Conservation (phyloP, 2,113 vertebrate species). For the Dipodomys spectabilis region DNA sequence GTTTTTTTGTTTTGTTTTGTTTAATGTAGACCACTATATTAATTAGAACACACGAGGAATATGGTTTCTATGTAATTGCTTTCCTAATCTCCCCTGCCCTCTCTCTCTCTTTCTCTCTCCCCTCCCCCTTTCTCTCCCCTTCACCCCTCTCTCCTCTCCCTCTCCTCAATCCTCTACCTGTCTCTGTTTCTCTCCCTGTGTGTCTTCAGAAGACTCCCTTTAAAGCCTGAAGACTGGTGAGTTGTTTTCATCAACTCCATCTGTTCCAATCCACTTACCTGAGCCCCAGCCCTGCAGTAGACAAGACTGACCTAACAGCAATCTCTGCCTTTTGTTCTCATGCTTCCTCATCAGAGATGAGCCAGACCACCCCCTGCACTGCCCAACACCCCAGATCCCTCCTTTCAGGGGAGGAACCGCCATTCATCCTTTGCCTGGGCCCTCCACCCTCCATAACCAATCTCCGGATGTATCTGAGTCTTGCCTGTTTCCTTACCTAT, state of each 20-base stretch:
- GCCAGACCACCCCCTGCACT: background rate
- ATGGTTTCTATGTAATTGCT: constrained; percentile 39
- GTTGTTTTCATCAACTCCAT: background rate
- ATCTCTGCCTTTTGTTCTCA: too few species aligned
- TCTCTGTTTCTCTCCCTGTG: too few species aligned
- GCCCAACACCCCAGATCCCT: background rate
- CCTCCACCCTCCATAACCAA: background rate
- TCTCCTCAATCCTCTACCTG: too few species aligned
- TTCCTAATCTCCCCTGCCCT: background rate
- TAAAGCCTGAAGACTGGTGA: background rate
- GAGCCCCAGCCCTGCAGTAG: background rate
- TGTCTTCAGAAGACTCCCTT: background rate
- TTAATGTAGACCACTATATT: constrained; percentile 53
- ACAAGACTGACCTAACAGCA: background rate
- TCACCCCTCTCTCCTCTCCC: too few species aligned
- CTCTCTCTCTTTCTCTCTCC: too few species aligned
- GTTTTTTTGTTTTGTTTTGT: background rate
- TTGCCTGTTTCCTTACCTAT: background rate
- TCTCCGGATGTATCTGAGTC: background rate
- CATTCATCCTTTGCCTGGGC: background rate
- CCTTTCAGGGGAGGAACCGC: background rate
- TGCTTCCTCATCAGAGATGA: background rate
- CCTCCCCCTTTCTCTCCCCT: too few species aligned
- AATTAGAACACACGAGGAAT: constrained; percentile 55
- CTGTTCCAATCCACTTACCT: rapidly evolving